These are phyloP conservation scores for Sclerodermus sp. DNA, from an alignment of 2,888 invertebrate genomes.

Conservation along the genomic window DNA sequence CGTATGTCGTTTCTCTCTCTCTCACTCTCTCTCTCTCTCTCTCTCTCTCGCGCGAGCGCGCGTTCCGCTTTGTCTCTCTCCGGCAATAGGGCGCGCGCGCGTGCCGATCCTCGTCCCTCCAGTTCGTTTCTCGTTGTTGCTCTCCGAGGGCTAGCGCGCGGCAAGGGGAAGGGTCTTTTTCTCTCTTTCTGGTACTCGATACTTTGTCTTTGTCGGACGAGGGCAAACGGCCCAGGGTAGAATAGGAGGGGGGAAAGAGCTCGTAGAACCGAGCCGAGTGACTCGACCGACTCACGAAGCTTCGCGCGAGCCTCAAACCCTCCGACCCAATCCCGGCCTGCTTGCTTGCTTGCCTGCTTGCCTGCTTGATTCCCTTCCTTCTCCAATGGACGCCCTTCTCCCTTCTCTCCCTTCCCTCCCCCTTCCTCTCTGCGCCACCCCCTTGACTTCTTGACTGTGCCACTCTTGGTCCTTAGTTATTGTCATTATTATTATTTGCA, in stretches of 20 bases:
- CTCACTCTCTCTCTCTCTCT: conserved; percentile 5
- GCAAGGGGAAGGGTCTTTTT: not conserved
- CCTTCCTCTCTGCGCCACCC: not conserved
- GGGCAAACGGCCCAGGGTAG: no score
- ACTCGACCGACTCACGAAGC: conserved; percentile 29
- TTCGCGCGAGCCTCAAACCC: conserved; percentile 28
- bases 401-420: not conserved
- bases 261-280: conserved; percentile 17
- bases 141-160: not conserved
- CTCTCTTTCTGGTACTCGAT: no score
- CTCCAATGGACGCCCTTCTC: conserved; percentile 20
- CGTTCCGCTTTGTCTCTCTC: conserved; percentile 10
- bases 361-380: conserved; percentile 1
- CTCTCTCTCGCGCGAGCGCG: conserved; percentile 4
- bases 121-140: not conserved
- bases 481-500: conserved; percentile 26
- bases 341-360: conserved; percentile 8
- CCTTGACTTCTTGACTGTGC: conserved; percentile 20
- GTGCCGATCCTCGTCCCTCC: conserved; percentile 1
- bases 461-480: conserved; percentile 27
- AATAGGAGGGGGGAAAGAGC: not conserved
- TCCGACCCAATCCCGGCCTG: conserved; percentile 27
- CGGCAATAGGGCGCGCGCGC: conserved; percentile 6
- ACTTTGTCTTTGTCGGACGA: no score
- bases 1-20: not conserved